Evolutionary conservation across 2,888 invertebrate genomes (phyloP), one percentile per base, ranked within the genome.

Genomic region (Oscheius sp.): DNA sequence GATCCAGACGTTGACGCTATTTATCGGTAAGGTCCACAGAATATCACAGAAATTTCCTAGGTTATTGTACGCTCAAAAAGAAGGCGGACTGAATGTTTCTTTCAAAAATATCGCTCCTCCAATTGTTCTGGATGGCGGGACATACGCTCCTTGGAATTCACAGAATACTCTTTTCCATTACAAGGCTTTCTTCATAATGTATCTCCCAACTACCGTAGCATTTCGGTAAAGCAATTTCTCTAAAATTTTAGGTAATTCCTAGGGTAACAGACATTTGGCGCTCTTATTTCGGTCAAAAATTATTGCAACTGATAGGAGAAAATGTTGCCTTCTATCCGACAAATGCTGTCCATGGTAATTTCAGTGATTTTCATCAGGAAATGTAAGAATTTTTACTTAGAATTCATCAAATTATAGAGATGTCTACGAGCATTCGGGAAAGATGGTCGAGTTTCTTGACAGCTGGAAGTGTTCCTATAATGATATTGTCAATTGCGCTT

Each of bases 191-290:
- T 79, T 79, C 66, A 78, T 76, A 9, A 45, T 83, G 5, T 76
- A 78, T 53, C 69, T 83, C 2, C 83, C 83, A 2, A 76, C 76
- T 6, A 80, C 80, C 5, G 81, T 83, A 0, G 75, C 79, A 1
- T 82, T 82, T 27, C 35, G 64, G 69, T 56, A 41, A 1, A 9
- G 12, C 13, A 3, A 21, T 49, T 21, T 6, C 23, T 68, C 18
- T 2, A 27, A 18, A 46, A 23, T 53, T 23, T 55, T 12, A 6
- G 2, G 9, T 3, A 29, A 9, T 55, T 35, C 21, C n/a, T 64
- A 72, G 79, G 49, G 76, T 76, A 13, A 78, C 79, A 0, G 82
- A 82, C 52, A 82, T 82, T 27, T 80, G 80, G 82, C 58, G 82
- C 23, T 75, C 78, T 12, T 82, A 76, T 61, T 80, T 77, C 27